Base-by-base conservation (phyloP, 2,888 invertebrate species). In the Lampropteryx suffumata region DNA sequence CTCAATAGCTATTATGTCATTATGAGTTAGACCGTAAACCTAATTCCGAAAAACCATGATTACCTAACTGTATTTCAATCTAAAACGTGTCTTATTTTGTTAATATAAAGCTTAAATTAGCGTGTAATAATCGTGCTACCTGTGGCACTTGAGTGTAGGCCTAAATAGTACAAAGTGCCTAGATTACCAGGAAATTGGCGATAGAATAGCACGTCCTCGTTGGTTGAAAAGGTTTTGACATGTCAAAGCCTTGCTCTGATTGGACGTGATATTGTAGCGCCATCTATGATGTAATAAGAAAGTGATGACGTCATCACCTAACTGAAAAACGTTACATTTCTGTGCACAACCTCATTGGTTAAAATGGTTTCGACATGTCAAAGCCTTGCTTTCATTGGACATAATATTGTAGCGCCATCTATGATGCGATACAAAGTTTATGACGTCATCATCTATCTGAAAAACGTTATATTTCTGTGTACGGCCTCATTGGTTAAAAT, bases 161-260 rank as follows among this genome's bases (percentile, higher is more conserved):
- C 36, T 46, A 48, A 48, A 48, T 29, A 48, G 41, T 42, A 32
- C 41, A 48, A 36, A 41, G 17, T 21, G 47, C 47, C 30, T 48
- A 42, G 17, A 34, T n/a, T 29, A 5, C 11, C 3, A 14, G 17
- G 7, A 7, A 11, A 4, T 14, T 32, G 26, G 11, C 13, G 34
- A 17, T 9, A 13, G 17, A n/a, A 33, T 29, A 7, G 28, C 10
- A 35, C 21, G 12, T 12, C 10, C 10, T 27, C 5, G 33, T 39
- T 39, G 27, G 27, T 46, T 12, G 13, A 29, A 17, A 32, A 26
- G 8, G n/a, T 24, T 36, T 36, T 9, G 7, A 4, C 9, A 24
- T 9, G 11, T 30, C 21, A 28, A 14, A 26, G 21, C 28, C 12
- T 34, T 5, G 10, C 27, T 17, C n/a, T 48, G 29, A 48, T 48